These are phyloP conservation scores for Mirounga angustirostris DNA, from an alignment of 2,113 vertebrate species.

Conservation along the genomic window DNA sequence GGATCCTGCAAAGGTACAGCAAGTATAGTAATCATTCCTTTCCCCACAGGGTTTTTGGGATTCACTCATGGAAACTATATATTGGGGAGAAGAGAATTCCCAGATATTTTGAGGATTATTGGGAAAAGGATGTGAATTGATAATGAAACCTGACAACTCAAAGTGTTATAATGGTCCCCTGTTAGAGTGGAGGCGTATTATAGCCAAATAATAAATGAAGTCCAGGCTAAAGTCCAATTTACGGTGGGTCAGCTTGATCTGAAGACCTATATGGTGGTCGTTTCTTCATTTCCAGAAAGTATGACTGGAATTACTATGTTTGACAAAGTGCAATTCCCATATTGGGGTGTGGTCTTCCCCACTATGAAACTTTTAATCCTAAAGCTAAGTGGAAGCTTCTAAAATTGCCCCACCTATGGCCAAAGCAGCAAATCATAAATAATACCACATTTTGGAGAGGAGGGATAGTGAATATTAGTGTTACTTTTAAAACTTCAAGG, in stretches of 20 bases:
- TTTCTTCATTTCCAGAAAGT: background rate
- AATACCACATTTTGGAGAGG: background rate
- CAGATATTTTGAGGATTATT: background rate
- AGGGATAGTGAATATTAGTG: background rate
- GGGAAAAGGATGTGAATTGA: background rate
- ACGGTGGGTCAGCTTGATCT: background rate
- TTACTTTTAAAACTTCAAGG: constrained; percentile 3
- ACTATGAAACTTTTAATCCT: background rate
- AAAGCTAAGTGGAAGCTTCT: background rate
- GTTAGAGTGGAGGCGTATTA: background rate
- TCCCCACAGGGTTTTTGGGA: background rate
- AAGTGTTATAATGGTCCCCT: background rate
- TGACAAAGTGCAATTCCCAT: background rate
- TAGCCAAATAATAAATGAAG: background rate
- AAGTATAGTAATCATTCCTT: background rate
- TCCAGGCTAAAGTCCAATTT: background rate
- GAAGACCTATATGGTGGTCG: background rate
- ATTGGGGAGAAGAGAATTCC: background rate
- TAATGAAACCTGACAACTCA: background rate
- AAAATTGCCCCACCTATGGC: background rate
- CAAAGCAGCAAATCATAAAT: background rate
- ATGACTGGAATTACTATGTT: background rate
- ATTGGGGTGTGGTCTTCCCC: background rate
- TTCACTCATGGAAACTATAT: background rate
- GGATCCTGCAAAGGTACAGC: background rate